Evolutionary conservation across 2,797 vertebrate species (phyloP).

Genomic region (Myotis myotis): DNA sequence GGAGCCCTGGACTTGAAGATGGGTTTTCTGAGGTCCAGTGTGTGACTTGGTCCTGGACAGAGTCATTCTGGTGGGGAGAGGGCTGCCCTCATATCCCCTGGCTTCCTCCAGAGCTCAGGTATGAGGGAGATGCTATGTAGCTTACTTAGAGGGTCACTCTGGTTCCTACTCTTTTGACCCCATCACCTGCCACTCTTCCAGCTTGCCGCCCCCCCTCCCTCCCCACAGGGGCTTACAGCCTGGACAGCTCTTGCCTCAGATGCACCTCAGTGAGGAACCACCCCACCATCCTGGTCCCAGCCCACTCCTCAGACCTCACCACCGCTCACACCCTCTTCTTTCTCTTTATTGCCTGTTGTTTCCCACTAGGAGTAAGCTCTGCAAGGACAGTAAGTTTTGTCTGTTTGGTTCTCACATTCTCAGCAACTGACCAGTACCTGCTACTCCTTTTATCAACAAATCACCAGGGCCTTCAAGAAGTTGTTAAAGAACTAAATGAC

Average conservation of each 20-base stretch:
- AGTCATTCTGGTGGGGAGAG: neutral
- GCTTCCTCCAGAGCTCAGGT: neutral
- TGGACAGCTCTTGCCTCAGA: neutral
- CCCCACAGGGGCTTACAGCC: neutral
- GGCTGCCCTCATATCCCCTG: neutral
- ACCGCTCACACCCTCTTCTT: neutral
- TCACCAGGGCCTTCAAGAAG: neutral
- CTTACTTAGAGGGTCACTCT: neutral
- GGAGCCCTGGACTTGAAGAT: neutral
- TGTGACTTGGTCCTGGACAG: neutral
- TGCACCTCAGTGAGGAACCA: neutral
- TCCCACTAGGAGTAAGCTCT: neutral
- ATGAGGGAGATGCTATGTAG: neutral
- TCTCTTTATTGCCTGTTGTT: neutral
- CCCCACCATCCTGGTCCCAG: neutral
- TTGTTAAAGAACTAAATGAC: neutral
- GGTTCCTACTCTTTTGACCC: neutral
- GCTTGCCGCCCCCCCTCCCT: neutral
- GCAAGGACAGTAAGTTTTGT: neutral
- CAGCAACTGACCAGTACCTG: neutral
- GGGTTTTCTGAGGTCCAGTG: neutral
- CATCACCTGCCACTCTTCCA: neutral
- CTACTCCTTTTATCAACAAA: neutral
- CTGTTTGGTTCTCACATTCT: neutral
- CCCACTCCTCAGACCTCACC: neutral